Evolutionary conservation across 2,888 invertebrate genomes (phyloP).

Genomic region (Oscheius sp.): DNA sequence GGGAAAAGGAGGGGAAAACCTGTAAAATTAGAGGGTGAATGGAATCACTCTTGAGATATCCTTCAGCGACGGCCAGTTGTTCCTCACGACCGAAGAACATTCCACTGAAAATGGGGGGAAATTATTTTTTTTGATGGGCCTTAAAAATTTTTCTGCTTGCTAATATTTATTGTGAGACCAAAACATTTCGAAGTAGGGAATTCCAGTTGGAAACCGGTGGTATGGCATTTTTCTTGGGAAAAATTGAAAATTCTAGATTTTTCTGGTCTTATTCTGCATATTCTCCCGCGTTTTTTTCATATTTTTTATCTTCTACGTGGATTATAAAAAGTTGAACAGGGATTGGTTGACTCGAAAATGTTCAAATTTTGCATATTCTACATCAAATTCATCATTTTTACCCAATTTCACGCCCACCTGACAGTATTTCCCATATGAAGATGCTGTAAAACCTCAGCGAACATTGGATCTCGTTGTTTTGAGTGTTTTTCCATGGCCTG

Average conservation of each 20-base stretch:
- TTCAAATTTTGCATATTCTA: too few species aligned
- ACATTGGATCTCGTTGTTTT: conserved; percentile 58
- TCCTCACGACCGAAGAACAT: conserved; percentile 90
- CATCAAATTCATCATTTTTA: neutral
- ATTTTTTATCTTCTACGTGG: neutral
- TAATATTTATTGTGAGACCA: neutral
- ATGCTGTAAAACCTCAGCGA: conserved; percentile 55
- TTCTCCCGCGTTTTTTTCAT: neutral
- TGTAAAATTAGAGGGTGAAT: conserved; percentile 82
- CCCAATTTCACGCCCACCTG: conserved; percentile 6
- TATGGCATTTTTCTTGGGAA: neutral
- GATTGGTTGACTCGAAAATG: neutral
- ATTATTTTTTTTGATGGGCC: neutral
- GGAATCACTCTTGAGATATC: conserved; percentile 84
- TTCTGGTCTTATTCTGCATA: too few species aligned
- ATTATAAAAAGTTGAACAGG: neutral
- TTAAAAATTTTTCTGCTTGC: neutral
- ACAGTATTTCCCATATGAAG: conserved; percentile 50
- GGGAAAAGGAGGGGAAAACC: conserved; percentile 76
- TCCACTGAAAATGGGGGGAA: conserved; percentile 23
- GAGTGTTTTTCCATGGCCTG: conserved; percentile 67
- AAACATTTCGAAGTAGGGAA: neutral
- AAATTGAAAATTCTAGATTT: neutral
- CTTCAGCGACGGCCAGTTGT: conserved; percentile 83
- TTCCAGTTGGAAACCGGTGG: neutral